A percentile compares a stretch with the other conserved stretches of the same genome.
phyloP scores from a whole-genome alignment of 2,113 vertebrate genomes.

The Elanoides forficatus region DNA sequence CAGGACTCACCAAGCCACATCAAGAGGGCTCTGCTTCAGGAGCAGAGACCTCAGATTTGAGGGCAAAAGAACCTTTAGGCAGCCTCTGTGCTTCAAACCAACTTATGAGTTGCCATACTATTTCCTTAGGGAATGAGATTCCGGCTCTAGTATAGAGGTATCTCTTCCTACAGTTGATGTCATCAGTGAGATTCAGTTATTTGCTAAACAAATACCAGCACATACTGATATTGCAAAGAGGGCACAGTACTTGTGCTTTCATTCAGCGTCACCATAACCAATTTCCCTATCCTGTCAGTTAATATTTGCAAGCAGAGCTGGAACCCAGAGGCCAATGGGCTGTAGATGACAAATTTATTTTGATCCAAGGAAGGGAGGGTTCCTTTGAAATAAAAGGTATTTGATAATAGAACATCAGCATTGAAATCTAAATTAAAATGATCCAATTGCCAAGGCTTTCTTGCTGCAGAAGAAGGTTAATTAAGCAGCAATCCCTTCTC shows the following conservation, averaged over 20 bases:
- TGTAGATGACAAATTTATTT: conserved; percentile 2
- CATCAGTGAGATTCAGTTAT: background rate
- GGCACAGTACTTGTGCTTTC: background rate
- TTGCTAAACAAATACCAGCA: background rate
- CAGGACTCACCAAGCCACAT: background rate
- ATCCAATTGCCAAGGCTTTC: background rate
- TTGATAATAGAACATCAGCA: background rate
- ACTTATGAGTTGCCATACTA: background rate
- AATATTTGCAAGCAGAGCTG: background rate
- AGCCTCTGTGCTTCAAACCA: background rate
- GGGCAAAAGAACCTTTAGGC: background rate
- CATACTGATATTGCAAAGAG: background rate
- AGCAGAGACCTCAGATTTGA: background rate
- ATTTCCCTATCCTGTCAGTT: background rate
- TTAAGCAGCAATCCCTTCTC: background rate
- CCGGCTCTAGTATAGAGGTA: background rate
- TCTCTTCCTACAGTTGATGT: background rate
- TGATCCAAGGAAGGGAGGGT: background rate
- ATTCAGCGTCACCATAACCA: background rate
- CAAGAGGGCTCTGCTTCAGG: background rate
- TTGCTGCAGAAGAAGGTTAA: background rate
- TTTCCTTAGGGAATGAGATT: background rate
- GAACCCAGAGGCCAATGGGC: background rate
- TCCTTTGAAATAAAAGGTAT: background rate
- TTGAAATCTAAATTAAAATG: background rate